Conservation (phyloP, 2,888 invertebrate species). For the Aelia acuminata region DNA sequence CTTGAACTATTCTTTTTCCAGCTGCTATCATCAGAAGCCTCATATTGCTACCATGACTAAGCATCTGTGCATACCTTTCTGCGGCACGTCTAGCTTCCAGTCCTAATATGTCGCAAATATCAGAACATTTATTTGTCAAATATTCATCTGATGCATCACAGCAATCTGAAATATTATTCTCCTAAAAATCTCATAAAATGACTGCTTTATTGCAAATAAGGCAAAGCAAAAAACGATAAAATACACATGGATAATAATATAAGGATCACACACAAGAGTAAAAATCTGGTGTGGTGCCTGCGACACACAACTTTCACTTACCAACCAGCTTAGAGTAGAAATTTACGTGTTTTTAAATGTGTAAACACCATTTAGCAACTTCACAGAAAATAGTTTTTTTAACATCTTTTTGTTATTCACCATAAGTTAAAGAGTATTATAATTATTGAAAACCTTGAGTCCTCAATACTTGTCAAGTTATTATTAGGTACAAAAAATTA, state of each 20-base stretch:
- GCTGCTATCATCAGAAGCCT: constrained; percentile 81
- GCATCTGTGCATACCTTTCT: constrained; percentile 79
- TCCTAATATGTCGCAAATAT: constrained; percentile 87
- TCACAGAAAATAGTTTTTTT: too few species aligned
- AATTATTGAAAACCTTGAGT: too few species aligned
- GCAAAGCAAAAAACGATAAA: background rate
- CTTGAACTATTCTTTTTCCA: constrained; percentile 82
- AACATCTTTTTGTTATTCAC: too few species aligned
- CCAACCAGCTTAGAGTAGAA: too few species aligned
- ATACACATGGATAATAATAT: background rate
- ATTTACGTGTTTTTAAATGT: too few species aligned
- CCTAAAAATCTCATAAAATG: background rate
- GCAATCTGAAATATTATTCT: constrained; percentile 77
- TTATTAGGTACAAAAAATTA: too few species aligned
- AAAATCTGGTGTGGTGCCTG: too few species aligned
- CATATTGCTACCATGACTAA: constrained; percentile 84
- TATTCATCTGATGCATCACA: constrained; percentile 95
- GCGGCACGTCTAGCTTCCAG: constrained; percentile 82
- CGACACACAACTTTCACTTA: too few species aligned
- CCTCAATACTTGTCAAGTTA: too few species aligned
- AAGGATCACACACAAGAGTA: background rate
- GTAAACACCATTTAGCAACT: too few species aligned
- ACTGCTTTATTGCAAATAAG: background rate
- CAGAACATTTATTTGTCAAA: constrained; percentile 76
- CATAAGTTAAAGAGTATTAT: too few species aligned